Percentiles rank a stretch among this genome's conserved stretches.
These are phyloP conservation scores for Busseola fusca DNA, from an alignment of 2,888 invertebrate genomes.

Conservation along the genomic window DNA sequence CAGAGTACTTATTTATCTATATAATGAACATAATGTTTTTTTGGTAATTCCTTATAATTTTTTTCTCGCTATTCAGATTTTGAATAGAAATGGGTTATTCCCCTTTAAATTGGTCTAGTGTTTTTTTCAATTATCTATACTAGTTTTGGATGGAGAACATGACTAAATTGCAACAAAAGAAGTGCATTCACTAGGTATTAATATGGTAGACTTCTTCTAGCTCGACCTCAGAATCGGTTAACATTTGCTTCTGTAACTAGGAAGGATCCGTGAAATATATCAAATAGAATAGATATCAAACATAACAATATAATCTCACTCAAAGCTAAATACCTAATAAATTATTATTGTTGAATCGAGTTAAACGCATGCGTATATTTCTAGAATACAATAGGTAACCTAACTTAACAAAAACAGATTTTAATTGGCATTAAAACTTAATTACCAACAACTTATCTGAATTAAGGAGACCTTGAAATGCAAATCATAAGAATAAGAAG, in stretches of 20 bases:
- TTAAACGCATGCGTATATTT: not conserved
- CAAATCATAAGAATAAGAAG: not conserved
- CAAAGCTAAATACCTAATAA: not conserved
- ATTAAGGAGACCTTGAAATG: constrained; percentile 35
- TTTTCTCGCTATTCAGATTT: not conserved
- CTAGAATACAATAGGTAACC: constrained; percentile 3
- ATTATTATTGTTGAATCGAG: constrained; percentile 1
- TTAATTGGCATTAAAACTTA: constrained; percentile 26
- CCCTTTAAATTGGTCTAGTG: not conserved
- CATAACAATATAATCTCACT: not conserved
- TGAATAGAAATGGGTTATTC: not conserved
- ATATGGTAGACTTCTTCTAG: not conserved
- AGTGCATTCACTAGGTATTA: not conserved
- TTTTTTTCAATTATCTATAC: too few relatives aligned
- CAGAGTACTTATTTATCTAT: not conserved
- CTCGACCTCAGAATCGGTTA: not conserved
- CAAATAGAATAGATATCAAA: too few relatives aligned
- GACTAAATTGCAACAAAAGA: not conserved
- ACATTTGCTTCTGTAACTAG: not conserved
- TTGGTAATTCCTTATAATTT: not conserved
- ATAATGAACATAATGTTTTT: not conserved
- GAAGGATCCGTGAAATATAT: not conserved
- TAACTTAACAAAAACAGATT: not conserved
- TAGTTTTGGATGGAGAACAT: not conserved
- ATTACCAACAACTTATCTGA: constrained; percentile 11